Evolutionary conservation across 2,797 vertebrate species (phyloP).

Genomic region (Botia kubotai): DNA sequence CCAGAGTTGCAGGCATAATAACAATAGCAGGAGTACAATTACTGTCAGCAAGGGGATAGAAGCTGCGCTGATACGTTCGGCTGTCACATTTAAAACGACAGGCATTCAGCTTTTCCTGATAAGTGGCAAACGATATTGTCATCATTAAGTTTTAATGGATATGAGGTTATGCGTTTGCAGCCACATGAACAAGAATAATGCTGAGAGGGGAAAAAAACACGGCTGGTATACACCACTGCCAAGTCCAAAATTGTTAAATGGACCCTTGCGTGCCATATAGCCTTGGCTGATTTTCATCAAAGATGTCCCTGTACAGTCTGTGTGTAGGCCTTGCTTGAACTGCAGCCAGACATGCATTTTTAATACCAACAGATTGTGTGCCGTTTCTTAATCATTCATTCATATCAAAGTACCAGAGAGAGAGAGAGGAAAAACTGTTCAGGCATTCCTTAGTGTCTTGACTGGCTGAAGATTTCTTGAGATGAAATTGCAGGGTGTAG

Average conservation of each 20-base stretch:
- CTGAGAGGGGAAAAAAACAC: slow-evolving; percentile 23
- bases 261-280: slow-evolving; percentile 28
- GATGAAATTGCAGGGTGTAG: slow-evolving; percentile 30
- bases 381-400: slow-evolving; percentile 14
- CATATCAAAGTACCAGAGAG: slow-evolving; percentile 28
- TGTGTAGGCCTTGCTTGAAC: slow-evolving; percentile 30
- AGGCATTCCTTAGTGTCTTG: not conserved
- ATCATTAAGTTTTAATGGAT: slow-evolving; percentile 56
- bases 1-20: slow-evolving; percentile 37
- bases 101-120: slow-evolving; percentile 46
- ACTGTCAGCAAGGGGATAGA: slow-evolving; percentile 49
- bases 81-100: slow-evolving; percentile 52
- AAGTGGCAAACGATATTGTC: slow-evolving; percentile 53
- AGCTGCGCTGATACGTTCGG: slow-evolving; percentile 45
- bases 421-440: not conserved
- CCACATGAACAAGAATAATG: slow-evolving; percentile 46
- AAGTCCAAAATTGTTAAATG: slow-evolving; percentile 44
- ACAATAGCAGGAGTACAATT: slow-evolving; percentile 54
- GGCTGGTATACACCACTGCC: slow-evolving; percentile 26
- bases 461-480: not conserved
- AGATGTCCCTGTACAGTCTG: slow-evolving; percentile 44
- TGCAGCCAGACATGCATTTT: slow-evolving; percentile 37
- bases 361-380: slow-evolving; percentile 26
- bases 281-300: slow-evolving; percentile 46
- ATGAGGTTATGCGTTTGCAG: slow-evolving; percentile 24